These are phyloP conservation scores for Cheilosia impressa DNA, from an alignment of 2,888 invertebrate genomes.

Conservation along the genomic window DNA sequence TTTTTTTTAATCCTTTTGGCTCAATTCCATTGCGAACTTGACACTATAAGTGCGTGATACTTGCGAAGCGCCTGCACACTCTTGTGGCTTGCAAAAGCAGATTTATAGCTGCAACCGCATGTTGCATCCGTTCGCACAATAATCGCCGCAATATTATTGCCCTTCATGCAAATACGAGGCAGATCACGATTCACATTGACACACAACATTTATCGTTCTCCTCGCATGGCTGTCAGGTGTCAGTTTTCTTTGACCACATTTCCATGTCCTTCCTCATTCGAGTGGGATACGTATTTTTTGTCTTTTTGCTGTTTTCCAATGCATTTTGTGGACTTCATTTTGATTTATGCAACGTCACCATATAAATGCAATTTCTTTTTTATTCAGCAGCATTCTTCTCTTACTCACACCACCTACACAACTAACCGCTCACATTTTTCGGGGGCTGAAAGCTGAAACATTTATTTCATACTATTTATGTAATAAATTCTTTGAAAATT, in stretches of 20 bases:
- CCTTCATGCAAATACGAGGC: constrained; percentile 13
- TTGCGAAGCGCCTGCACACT: too few species aligned
- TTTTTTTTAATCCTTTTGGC: too few species aligned
- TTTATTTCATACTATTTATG: constrained; percentile 72
- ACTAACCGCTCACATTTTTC: constrained; percentile 36
- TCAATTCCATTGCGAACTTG: too few species aligned
- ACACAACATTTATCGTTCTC: constrained; percentile 54
- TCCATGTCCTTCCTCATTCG: constrained; percentile 44
- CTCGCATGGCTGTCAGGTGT: constrained; percentile 54
- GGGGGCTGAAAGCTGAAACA: constrained; percentile 35
- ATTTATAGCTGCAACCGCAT: neutral
- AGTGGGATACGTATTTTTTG: neutral
- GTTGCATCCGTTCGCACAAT: constrained; percentile 37
- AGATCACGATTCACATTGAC: constrained; percentile 8
- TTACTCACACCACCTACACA: neutral
- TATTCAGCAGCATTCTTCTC: constrained; percentile 16
- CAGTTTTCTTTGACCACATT: constrained; percentile 66
- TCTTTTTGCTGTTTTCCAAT: constrained; percentile 18
- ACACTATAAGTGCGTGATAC: too few species aligned
- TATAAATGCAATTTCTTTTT: constrained; percentile 73
- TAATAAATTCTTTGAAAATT: constrained; percentile 69
- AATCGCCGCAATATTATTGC: constrained; percentile 29
- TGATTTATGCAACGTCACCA: constrained; percentile 74
- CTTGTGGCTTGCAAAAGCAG: neutral
- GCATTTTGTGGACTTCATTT: constrained; percentile 67